phyloP scores from a whole-genome alignment of 2,113 vertebrate genomes.

The Stigmatopora argus region DNA sequence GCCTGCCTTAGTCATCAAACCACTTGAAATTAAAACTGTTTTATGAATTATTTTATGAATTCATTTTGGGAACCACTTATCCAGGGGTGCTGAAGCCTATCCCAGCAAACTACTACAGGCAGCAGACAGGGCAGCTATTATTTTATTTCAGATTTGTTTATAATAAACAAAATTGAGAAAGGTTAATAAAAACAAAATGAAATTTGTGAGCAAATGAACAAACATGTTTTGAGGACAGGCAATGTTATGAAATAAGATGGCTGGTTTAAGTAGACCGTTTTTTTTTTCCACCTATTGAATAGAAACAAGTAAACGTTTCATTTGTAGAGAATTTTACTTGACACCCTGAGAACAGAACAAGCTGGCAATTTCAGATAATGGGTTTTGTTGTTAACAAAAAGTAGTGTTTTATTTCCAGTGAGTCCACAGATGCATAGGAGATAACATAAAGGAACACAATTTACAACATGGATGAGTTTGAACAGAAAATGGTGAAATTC shows the following conservation, averaged over 20 bases:
- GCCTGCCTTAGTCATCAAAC: too few species aligned
- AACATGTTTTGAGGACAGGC: not conserved
- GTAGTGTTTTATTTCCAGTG: conserved; percentile 33
- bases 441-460: conserved; percentile 10
- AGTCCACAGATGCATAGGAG: conserved; percentile 18
- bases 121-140: too few species aligned
- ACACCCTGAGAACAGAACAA: conserved; percentile 23
- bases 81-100: too few species aligned
- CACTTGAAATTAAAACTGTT: too few species aligned
- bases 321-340: conserved; percentile 27
- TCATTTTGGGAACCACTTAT: too few species aligned
- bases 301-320: conserved; percentile 1
- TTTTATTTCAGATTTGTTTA: too few species aligned
- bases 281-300: not conserved
- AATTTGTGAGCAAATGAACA: too few species aligned
- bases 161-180: too few species aligned
- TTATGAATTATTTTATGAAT: too few species aligned
- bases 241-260: not conserved
- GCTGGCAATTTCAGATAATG: conserved; percentile 23
- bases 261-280: not conserved
- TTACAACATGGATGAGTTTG: conserved; percentile 9
- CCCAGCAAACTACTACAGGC: too few species aligned
- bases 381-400: conserved; percentile 14
- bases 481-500: conserved; percentile 9
- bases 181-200: too few species aligned